These are phyloP conservation scores for Andrena flavipes DNA, from an alignment of 2,888 invertebrate species.

Conservation along the genomic window DNA sequence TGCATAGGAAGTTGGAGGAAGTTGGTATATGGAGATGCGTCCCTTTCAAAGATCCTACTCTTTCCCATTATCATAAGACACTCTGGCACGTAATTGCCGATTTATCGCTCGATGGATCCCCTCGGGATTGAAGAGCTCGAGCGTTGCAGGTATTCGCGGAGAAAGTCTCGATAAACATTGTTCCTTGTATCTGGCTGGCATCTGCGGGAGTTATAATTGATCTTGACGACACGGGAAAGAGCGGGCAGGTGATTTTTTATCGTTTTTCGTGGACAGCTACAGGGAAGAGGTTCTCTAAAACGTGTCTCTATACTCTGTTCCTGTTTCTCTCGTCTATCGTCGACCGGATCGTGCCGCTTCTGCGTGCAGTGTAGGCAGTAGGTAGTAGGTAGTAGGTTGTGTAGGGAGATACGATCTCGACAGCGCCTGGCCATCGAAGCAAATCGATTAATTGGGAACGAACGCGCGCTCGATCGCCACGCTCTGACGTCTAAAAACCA, in stretches of 20 bases:
- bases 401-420: slow-evolving; percentile 72
- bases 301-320: slow-evolving; percentile 3
- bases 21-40: slow-evolving; percentile 5
- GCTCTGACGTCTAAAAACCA: slow-evolving; percentile 68
- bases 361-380: slow-evolving; percentile 27
- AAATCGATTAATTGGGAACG: slow-evolving; percentile 75
- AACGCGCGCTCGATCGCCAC: slow-evolving; percentile 64
- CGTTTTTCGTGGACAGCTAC: not conserved
- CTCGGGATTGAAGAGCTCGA: no score
- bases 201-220: not conserved
- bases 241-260: slow-evolving; percentile 1
- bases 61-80: slow-evolving; percentile 7
- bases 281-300: not conserved
- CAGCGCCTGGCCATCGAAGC: slow-evolving; percentile 70
- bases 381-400: slow-evolving; percentile 56
- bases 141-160: no score
- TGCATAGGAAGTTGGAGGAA: not conserved
- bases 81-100: not conserved
- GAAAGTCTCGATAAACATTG: no score
- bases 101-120: no score
- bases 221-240: not conserved
- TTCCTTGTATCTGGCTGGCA: no score
- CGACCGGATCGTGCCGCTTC: slow-evolving; percentile 19
- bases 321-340: slow-evolving; percentile 18
- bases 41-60: slow-evolving; percentile 9